Conservation (phyloP, 2,113 vertebrate species). For the Rhabdornis inornatus region DNA sequence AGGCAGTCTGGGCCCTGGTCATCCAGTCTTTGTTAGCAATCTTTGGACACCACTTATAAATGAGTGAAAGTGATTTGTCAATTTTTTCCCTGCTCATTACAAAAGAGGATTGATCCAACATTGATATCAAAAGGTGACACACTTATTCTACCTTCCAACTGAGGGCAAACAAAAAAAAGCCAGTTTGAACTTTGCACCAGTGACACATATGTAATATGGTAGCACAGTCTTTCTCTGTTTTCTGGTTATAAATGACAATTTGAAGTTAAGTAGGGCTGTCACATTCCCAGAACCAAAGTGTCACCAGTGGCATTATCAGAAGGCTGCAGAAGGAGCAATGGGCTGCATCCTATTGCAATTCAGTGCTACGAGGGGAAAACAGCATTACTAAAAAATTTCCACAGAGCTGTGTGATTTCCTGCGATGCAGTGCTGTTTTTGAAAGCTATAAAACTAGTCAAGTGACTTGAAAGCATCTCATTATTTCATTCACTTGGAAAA, state of each 20-base stretch:
- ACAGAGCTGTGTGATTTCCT: not conserved
- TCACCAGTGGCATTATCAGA: not conserved
- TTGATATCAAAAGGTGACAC: not conserved
- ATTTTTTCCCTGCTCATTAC: not conserved
- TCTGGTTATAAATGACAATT: not conserved
- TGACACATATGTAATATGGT: accelerated
- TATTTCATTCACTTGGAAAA: not conserved
- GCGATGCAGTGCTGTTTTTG: not conserved
- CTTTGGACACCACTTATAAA: not conserved
- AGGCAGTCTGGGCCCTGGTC: not conserved
- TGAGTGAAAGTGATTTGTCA: not conserved
- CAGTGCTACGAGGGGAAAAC: not conserved
- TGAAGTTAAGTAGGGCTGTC: not conserved
- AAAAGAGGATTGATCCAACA: not conserved
- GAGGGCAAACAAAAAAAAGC: not conserved
- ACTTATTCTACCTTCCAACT: not conserved
- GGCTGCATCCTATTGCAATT: not conserved
- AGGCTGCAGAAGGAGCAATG: not conserved
- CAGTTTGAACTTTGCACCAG: not conserved
- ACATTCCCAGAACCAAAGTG: not conserved
- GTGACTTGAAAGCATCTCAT: not conserved
- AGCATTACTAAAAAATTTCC: not conserved
- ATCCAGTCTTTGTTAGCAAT: not conserved
- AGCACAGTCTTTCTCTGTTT: not conserved
- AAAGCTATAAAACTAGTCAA: not conserved